Conservation (phyloP, 2,888 invertebrate species). For the Micropterix aruncella region DNA sequence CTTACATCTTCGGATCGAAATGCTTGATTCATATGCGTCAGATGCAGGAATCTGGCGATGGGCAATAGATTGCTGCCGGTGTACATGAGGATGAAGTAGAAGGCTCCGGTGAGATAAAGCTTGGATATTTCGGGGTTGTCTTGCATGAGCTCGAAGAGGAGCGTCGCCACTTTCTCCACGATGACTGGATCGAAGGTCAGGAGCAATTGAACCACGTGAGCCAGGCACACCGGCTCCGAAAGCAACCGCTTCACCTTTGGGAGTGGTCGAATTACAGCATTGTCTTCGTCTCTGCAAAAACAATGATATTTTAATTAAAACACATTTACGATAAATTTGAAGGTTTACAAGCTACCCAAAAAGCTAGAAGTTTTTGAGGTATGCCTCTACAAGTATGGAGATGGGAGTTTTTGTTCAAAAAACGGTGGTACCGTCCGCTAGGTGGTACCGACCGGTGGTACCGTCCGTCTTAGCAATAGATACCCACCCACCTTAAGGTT, state of each 20-base stretch:
- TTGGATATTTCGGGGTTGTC: conserved; percentile 95
- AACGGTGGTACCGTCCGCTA: too few species aligned
- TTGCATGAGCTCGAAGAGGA: conserved; percentile 79
- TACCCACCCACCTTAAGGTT: too few species aligned
- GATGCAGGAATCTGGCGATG: conserved; percentile 83
- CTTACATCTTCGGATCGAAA: conserved; percentile 82
- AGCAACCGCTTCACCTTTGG: conserved; percentile 82
- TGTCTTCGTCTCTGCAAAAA: conserved; percentile 60
- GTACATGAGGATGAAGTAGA: conserved; percentile 98
- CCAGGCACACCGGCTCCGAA: conserved; percentile 77
- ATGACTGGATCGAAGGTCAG: conserved; percentile 95
- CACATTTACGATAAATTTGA: too few species aligned
- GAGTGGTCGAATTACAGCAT: conserved; percentile 91
- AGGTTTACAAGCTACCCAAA: too few species aligned
- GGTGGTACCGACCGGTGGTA: too few species aligned
- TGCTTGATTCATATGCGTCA: conserved; percentile 92
- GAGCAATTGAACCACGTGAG: conserved; percentile 88
- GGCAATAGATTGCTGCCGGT: conserved; percentile 96
- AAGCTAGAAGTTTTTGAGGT: too few species aligned
- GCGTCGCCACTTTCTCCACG: conserved; percentile 88
- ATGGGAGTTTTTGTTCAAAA: too few species aligned
- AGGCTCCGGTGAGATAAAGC: conserved; percentile 89
- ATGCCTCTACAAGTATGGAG: too few species aligned
- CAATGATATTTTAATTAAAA: too few species aligned
- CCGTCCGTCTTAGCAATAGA: too few species aligned